phyloP scores from a whole-genome alignment of 2,888 invertebrate species.

The Autographa pulchrina region DNA sequence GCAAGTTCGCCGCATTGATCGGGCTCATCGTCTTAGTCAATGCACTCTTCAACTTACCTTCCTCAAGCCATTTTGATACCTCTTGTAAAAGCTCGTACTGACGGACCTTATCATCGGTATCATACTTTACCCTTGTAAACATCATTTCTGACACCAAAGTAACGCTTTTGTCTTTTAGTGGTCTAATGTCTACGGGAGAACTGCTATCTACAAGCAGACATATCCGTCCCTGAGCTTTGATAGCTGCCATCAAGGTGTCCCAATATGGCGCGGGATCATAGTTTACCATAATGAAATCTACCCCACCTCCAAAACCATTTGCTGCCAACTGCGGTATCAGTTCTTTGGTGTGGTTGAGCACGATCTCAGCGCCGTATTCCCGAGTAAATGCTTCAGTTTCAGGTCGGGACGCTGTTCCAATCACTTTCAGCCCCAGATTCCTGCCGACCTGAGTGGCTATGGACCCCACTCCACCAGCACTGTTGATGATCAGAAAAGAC shows the following conservation, averaged over 20 bases:
- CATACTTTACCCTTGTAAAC: constrained; percentile 78
- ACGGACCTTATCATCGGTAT: constrained; percentile 78
- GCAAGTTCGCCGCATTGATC: constrained; percentile 80
- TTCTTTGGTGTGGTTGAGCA: constrained; percentile 78
- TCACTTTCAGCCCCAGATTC: constrained; percentile 78
- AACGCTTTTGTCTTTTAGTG: constrained; percentile 81
- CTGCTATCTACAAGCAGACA: constrained; percentile 82
- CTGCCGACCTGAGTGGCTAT: constrained; percentile 80
- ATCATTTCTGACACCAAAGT: constrained; percentile 81
- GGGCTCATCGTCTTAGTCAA: constrained; percentile 77
- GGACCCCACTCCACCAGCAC: constrained; percentile 83
- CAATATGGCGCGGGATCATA: constrained; percentile 84
- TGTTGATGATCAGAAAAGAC: constrained; percentile 79
- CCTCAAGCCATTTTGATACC: constrained; percentile 76
- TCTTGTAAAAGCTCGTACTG: constrained; percentile 75
- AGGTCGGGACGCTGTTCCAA: constrained; percentile 81
- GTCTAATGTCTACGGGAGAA: constrained; percentile 73
- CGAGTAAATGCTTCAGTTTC: constrained; percentile 75
- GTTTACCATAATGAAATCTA: constrained; percentile 81
- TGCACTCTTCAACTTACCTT: constrained; percentile 75
- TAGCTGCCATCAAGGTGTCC: constrained; percentile 77
- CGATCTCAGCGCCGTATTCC: constrained; percentile 74
- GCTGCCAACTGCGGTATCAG: constrained; percentile 75
- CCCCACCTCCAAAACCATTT: constrained; percentile 74
- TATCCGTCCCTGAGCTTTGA: constrained; percentile 82